Conservation (phyloP, 1,140 invertebrate genomes). For the Frieseomelitta varia region DNA sequence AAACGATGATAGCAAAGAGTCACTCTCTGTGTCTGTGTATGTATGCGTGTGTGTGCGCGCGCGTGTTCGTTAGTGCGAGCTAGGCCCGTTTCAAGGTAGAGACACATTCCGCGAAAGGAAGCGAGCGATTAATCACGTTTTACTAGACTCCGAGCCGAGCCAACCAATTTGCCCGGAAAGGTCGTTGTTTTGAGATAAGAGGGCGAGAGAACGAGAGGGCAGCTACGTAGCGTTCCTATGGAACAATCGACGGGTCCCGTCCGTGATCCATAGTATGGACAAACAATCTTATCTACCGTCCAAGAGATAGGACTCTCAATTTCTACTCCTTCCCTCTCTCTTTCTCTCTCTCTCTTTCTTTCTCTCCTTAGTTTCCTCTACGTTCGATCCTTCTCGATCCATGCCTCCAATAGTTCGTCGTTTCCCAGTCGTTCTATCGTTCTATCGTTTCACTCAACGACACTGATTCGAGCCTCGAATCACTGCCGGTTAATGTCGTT, state of each 20-base stretch:
- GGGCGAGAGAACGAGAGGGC: conserved; percentile 17
- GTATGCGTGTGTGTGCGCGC: background rate
- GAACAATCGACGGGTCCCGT: conserved; percentile 68
- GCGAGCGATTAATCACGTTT: conserved; percentile 76
- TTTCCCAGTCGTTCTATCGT: background rate
- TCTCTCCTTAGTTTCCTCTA: background rate
- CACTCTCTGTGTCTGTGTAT: too few species aligned
- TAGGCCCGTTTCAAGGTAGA: conserved; percentile 25
- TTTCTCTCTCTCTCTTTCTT: conserved; percentile 31
- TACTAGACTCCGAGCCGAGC: conserved; percentile 61
- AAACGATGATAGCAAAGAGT: conserved; percentile 6
- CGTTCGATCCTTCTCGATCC: too few species aligned
- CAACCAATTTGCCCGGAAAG: conserved; percentile 75
- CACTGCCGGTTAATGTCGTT: background rate
- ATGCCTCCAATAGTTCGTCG: background rate
- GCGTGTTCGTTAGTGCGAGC: background rate
- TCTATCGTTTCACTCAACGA: background rate
- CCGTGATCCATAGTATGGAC: conserved; percentile 62
- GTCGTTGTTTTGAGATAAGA: conserved; percentile 74
- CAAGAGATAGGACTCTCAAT: conserved; percentile 53
- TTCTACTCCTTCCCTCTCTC: background rate
- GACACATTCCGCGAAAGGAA: conserved; percentile 66
- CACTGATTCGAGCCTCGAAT: background rate
- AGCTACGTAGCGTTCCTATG: conserved; percentile 5
- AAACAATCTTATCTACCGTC: conserved; percentile 66